Conservation (phyloP, 2,888 invertebrate genomes). For the Diarsia dahlii region DNA sequence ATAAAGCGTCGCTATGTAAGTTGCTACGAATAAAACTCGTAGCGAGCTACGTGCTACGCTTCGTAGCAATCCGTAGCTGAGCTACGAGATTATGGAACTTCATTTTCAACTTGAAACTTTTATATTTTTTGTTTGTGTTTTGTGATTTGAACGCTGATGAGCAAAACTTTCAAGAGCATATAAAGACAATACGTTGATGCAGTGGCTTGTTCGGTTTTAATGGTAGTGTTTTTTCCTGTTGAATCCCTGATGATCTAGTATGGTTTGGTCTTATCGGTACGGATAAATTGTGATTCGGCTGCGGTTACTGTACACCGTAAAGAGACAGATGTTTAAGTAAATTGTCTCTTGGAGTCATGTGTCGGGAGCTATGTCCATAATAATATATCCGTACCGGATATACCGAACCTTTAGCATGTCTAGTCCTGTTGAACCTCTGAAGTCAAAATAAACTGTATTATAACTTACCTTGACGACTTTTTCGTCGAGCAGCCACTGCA, state of each 20-base stretch:
- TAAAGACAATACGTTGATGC: background rate
- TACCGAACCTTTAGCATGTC: background rate
- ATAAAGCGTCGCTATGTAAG: constrained; percentile 42
- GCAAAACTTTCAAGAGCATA: background rate
- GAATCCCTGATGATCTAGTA: background rate
- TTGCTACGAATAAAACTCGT: constrained; percentile 46
- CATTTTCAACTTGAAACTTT: constrained; percentile 11
- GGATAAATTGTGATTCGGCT: background rate
- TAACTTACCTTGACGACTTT: constrained; percentile 92
- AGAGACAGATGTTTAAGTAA: background rate
- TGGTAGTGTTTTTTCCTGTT: background rate
- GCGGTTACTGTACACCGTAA: background rate
- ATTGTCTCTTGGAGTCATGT: no score
- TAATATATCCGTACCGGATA: background rate
- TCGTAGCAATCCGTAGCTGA: constrained; percentile 47
- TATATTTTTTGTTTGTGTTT: constrained; percentile 8
- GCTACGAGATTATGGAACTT: constrained; percentile 22
- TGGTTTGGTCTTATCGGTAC: background rate
- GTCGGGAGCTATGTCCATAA: accelerated
- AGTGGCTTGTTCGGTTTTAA: background rate
- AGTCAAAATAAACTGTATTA: background rate
- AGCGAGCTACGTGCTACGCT: constrained; percentile 53
- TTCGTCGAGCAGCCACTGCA: constrained; percentile 95
- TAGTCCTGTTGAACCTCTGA: background rate
- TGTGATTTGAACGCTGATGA: background rate